Conservation (phyloP, 2,113 vertebrate genomes). For the Lates calcarifer region DNA sequence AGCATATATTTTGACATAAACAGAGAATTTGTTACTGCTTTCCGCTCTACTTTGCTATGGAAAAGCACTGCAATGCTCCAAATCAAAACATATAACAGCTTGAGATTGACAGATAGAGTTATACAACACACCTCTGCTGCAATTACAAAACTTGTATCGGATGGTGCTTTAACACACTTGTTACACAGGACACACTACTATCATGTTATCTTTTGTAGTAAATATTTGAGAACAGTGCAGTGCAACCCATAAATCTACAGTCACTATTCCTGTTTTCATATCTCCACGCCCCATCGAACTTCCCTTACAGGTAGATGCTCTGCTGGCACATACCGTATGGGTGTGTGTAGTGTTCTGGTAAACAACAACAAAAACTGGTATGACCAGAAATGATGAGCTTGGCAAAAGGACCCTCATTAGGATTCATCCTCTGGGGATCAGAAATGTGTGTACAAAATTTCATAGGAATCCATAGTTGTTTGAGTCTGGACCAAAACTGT, state of each 20-base stretch:
- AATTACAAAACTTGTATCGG: background rate
- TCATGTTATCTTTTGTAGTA: conserved; percentile 2
- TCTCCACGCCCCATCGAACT: conserved; percentile 17
- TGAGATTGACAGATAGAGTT: background rate
- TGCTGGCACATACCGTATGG: background rate
- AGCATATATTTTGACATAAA: background rate
- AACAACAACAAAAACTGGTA: conserved; percentile 14
- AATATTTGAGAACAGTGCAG: conserved; percentile 11
- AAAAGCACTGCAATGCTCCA: background rate
- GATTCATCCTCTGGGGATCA: background rate
- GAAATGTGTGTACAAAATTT: background rate
- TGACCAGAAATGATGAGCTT: background rate
- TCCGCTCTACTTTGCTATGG: background rate
- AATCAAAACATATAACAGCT: background rate
- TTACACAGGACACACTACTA: background rate
- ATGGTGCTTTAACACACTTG: background rate
- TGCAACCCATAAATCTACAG: background rate
- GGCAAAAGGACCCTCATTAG: background rate
- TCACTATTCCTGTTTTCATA: conserved; percentile 44
- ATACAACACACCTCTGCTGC: conserved; percentile 1
- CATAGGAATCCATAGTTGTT: background rate
- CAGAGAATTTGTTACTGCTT: background rate
- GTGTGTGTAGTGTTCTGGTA: background rate
- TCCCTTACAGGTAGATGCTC: background rate
- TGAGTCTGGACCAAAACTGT: no score